Conservation (phyloP, 1,140 invertebrate genomes). For the Euborellia annulipes region DNA sequence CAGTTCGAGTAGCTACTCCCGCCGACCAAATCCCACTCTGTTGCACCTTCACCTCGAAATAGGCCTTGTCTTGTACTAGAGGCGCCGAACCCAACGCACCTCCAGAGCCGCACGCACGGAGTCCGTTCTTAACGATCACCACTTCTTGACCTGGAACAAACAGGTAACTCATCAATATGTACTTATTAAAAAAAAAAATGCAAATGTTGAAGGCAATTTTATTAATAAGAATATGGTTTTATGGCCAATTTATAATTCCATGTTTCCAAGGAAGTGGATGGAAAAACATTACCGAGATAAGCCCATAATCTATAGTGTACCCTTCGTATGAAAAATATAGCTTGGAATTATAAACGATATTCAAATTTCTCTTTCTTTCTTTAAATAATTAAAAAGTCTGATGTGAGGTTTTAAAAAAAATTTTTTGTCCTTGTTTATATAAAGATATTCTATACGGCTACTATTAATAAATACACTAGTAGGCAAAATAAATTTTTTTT, state of each 20-base stretch:
- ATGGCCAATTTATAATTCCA: background rate
- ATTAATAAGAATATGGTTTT: background rate
- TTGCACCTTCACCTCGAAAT: slow-evolving; percentile 97
- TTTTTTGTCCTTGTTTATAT: no score
- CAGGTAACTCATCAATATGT: background rate
- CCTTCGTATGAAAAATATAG: no score
- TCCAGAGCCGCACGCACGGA: slow-evolving; percentile 87
- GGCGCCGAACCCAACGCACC: slow-evolving; percentile 86
- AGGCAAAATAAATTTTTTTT: no score
- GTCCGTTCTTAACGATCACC: slow-evolving; percentile 92
- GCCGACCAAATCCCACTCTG: slow-evolving; percentile 84
- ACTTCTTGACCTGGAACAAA: slow-evolving; percentile 77
- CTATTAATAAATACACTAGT: no score
- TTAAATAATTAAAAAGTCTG: no score
- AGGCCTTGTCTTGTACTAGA: slow-evolving; percentile 91
- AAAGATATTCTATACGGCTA: no score
- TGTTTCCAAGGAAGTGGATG: background rate
- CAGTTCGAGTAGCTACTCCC: slow-evolving; percentile 74
- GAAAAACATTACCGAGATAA: background rate
- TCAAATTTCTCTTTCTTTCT: no score
- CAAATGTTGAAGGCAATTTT: background rate
- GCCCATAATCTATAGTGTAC: background rate
- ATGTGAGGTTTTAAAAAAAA: no score
- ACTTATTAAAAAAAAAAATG: background rate
- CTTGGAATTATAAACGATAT: no score